Percentiles rank a stretch among this genome's conserved stretches.
phyloP scores from a whole-genome alignment of 2,113 vertebrate species.

The Tetrao urogallus region DNA sequence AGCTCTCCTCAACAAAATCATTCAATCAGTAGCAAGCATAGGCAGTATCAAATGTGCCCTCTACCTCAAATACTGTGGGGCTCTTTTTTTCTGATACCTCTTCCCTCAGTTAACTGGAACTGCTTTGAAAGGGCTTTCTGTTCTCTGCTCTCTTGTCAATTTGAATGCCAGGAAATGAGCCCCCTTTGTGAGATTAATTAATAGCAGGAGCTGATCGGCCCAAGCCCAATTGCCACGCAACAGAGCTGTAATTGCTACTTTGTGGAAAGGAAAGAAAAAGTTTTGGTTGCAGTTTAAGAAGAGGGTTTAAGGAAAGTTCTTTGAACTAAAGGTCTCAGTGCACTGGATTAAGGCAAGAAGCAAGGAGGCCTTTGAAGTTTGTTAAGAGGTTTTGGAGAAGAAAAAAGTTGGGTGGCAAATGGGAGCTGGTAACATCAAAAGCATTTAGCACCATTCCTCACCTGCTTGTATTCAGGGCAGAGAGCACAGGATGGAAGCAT shows the following conservation, averaged over 20 bases:
- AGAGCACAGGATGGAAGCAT: slow-evolving; percentile 67
- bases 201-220: slow-evolving; percentile 91
- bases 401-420: slow-evolving; percentile 93
- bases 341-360: slow-evolving; percentile 97
- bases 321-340: slow-evolving; percentile 96
- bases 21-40: slow-evolving; percentile 90
- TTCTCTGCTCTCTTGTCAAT: slow-evolving; percentile 93
- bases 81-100: slow-evolving; percentile 89
- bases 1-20: slow-evolving; percentile 87
- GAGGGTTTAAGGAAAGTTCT: slow-evolving; percentile 90
- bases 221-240: slow-evolving; percentile 87
- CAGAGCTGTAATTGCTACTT: slow-evolving; percentile 96
- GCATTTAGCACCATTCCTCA: slow-evolving; percentile 85
- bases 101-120: slow-evolving; percentile 88
- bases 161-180: slow-evolving; percentile 97
- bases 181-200: slow-evolving; percentile 99
- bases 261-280: slow-evolving; percentile 92
- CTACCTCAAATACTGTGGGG: slow-evolving; percentile 85
- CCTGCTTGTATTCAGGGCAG: slow-evolving; percentile 86
- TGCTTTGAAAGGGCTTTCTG: slow-evolving; percentile 92
- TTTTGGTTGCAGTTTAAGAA: slow-evolving; percentile 94
- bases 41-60: slow-evolving; percentile 93
- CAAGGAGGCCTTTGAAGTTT: slow-evolving; percentile 94
- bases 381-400: slow-evolving; percentile 92
- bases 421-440: slow-evolving; percentile 93